Evolutionary conservation across 1,140 invertebrate species (phyloP).

Genomic region (Aphelenchoides fujianensis): DNA sequence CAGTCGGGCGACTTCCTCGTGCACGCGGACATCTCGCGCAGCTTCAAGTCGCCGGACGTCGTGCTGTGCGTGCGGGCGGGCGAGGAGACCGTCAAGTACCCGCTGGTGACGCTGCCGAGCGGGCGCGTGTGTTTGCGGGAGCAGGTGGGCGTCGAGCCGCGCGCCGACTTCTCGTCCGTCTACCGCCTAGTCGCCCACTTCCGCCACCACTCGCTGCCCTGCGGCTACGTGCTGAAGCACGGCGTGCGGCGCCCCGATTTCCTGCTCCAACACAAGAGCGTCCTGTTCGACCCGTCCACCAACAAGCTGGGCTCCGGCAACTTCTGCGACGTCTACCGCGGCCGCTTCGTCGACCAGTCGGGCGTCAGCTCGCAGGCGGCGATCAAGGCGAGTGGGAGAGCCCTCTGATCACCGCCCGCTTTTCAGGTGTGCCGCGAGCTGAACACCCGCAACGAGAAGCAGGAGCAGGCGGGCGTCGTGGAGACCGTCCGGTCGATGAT

Average conservation of each 20-base stretch:
- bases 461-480: not conserved
- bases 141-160: not conserved
- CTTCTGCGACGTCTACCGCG: conserved; percentile 32
- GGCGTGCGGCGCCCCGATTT: conserved; percentile 19
- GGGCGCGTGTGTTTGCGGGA: conserved; percentile 19
- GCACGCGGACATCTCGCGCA: conserved; percentile 26
- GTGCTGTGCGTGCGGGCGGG: conserved; percentile 15
- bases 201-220: not conserved
- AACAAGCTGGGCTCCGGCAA: conserved; percentile 31
- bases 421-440: not conserved
- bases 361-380: conserved; percentile 14
- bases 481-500: conserved; percentile 25
- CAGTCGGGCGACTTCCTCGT: conserved; percentile 34
- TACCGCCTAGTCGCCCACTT: not conserved
- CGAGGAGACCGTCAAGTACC: not conserved
- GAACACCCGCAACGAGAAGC: not conserved
- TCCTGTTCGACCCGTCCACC: conserved; percentile 19
- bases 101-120: no score
- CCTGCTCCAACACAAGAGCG: conserved; percentile 19
- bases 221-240: conserved; percentile 13
- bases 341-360: not conserved
- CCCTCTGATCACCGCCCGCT: no score
- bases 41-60: conserved; percentile 10
- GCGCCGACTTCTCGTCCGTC: not conserved
- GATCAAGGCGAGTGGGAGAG: no score